These are phyloP conservation scores for Drosophila tripunctata DNA, from an alignment of 2,888 invertebrate genomes.

Conservation along the genomic window DNA sequence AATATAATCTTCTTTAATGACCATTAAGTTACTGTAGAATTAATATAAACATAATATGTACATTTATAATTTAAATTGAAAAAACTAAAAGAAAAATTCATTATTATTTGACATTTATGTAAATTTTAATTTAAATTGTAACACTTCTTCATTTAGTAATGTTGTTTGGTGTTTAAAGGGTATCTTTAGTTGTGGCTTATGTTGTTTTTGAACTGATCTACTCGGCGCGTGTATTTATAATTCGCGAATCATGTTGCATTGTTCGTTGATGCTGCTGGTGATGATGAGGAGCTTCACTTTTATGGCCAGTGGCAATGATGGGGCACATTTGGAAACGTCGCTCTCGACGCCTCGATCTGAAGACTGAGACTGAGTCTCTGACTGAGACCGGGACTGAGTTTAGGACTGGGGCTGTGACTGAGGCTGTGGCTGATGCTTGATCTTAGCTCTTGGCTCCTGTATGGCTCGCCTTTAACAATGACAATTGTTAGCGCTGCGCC, in stretches of 20 bases:
- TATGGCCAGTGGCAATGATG: slow-evolving; percentile 75
- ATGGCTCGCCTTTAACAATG: slow-evolving; percentile 76
- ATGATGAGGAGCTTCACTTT: slow-evolving; percentile 79
- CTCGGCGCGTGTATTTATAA: slow-evolving; percentile 76
- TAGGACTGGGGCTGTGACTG: neutral
- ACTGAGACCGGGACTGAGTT: neutral
- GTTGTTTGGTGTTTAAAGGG: slow-evolving; percentile 5
- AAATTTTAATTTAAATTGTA: neutral
- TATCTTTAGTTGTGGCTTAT: slow-evolving; percentile 13
- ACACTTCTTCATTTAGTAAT: neutral
- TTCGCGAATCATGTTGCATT: slow-evolving; percentile 83
- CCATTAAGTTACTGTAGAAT: too few species aligned
- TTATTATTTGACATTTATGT: neutral
- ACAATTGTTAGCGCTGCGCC: slow-evolving; percentile 80
- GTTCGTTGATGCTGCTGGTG: slow-evolving; percentile 63
- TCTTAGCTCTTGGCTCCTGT: slow-evolving; percentile 61
- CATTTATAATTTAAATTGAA: too few species aligned
- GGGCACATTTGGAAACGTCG: slow-evolving; percentile 62
- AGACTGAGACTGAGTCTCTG: neutral
- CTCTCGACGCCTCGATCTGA: slow-evolving; percentile 43
- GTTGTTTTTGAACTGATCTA: slow-evolving; percentile 24
- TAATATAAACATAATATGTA: too few species aligned
- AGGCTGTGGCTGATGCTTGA: slow-evolving; percentile 35
- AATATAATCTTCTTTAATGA: too few species aligned
- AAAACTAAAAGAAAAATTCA: too few species aligned